Evolutionary conservation across 1,140 invertebrate species (phyloP).

Genomic region (Telenomus remus): DNA sequence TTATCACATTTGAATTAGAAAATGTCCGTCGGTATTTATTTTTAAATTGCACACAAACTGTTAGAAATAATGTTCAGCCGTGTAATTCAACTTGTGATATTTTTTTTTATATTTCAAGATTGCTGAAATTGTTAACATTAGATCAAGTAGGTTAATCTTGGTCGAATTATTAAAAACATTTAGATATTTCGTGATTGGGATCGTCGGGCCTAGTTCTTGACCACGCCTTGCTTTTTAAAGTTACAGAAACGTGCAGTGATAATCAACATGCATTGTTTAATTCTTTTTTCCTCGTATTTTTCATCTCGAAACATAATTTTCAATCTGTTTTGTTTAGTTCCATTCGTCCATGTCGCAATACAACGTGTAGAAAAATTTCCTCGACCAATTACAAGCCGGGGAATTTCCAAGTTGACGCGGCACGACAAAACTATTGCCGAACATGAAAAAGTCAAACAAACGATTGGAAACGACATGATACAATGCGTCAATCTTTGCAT

Average conservation of each 20-base stretch:
- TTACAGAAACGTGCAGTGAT: slow-evolving; percentile 12
- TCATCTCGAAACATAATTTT: too few species aligned
- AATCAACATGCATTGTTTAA: slow-evolving; percentile 6
- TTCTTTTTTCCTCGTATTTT: too few species aligned
- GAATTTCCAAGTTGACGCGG: too few species aligned
- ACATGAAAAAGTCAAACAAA: neutral
- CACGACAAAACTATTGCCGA: neutral
- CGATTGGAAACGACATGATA: slow-evolving; percentile 21
- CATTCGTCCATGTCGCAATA: too few species aligned
- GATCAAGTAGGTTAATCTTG: slow-evolving; percentile 41
- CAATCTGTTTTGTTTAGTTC: too few species aligned
- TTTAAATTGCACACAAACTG: too few species aligned
- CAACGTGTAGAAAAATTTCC: too few species aligned
- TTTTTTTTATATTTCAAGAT: neutral
- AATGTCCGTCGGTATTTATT: too few species aligned
- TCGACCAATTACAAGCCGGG: neutral
- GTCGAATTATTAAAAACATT: slow-evolving; percentile 41
- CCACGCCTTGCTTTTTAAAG: slow-evolving; percentile 43
- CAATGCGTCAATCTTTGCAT: slow-evolving; percentile 28
- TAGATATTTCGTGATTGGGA: slow-evolving; percentile 31
- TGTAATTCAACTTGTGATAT: too few species aligned
- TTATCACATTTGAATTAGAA: too few species aligned
- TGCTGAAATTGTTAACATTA: slow-evolving; percentile 30
- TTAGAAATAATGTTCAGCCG: too few species aligned
- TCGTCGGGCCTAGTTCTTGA: slow-evolving; percentile 24